Evolutionary conservation across 2,113 vertebrate species (phyloP), one percentile per base, ranked within the genome.

Genomic region (Ictalurus punctatus): DNA sequence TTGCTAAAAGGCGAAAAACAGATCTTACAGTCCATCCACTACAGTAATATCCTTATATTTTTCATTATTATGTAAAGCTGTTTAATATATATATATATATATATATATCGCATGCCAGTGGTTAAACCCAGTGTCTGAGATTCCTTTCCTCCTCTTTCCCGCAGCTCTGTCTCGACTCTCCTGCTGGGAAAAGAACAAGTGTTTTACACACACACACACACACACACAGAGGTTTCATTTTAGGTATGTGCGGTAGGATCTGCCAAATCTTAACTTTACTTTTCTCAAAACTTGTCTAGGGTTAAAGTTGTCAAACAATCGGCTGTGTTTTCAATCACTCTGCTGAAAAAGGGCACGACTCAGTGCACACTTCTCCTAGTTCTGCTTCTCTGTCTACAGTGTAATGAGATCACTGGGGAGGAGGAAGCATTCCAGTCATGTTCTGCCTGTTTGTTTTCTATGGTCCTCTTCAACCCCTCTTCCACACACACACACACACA

Each of bases 101-200:
- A 48, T 48, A 48, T 48, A 48, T 8, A 27, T 48, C 14, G 23
- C 2, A 6, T 25, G 59, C 81, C 27, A 63, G 34, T 9, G 30
- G 30, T 83, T 83, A 14, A 83, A 34, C 6, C 17, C 0, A 5
- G 21, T 63, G 34, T 25, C 17, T 83, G 81, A 40, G 81, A 63
- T 74, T 58, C 84, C 84, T 58, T 3, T 74, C 69, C n/a, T 34
- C 84, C 69, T 12, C 52, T 83, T 83, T 61, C 69, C 84, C 21
- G 52, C 54, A 74, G 84, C n/a, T 56, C 21, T 67, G 74, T 37
- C 30, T 80, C 44, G 83, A 69, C 61, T 80, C 65, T 67, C 76
- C 86, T 80, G 61, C 76, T 89, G 88, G 61, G 67, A 71, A n/a
- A 58, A 7, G 88, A 81, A 65, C 76, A 71, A 74, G 81, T 21